Evolutionary conservation across 2,113 vertebrate genomes (phyloP), one percentile per base, ranked within the genome.

Genomic region (Urocolius indicus): DNA sequence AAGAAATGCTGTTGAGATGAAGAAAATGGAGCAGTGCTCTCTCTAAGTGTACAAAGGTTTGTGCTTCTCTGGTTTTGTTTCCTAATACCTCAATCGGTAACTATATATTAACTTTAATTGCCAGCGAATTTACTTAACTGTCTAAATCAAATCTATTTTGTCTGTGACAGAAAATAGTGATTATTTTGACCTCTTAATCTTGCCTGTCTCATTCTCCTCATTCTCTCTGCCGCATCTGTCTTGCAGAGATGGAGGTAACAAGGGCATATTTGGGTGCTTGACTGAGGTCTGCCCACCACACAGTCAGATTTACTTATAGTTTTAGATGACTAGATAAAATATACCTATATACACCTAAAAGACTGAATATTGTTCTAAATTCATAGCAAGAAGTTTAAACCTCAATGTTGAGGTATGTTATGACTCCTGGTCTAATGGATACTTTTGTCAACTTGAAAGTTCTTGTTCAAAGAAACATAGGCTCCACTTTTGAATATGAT

Each of bases 211-310:
- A 10, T 58, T 63, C 16, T 62, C 18, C 43, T 4, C 58, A 15
- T 58, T 49, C 2, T 23, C 4, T 23, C 3, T 10, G 5, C 4
- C 3, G 32, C 13, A 3, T 6, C 26, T 45, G 10, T 43, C 27
- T 68, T 59, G 10, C 6, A 16, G 34, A 5, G 48, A 2, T 11
- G 29, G 22, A 3, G 17, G 6, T 38, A 43, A 30, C 7, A 48
- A 46, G 9, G 7, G 24, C 7, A 16, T 63, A 2, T 81, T 65
- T 45, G 6, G 5, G 3, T 55, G 21, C 16, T 59, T 80, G 71
- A 23, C 22, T 81, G 59, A 61, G 9, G 6, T 63, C 45, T 82
- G n/a, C 30, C 12, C 23, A 62, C 23, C 11, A 57, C 9, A 32
- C 2, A 52, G 18, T 38, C 61, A 68, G 16, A 23, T 30, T 10